These are phyloP conservation scores for Selene dorsalis DNA, from an alignment of 2,797 vertebrate genomes.

Conservation along the genomic window DNA sequence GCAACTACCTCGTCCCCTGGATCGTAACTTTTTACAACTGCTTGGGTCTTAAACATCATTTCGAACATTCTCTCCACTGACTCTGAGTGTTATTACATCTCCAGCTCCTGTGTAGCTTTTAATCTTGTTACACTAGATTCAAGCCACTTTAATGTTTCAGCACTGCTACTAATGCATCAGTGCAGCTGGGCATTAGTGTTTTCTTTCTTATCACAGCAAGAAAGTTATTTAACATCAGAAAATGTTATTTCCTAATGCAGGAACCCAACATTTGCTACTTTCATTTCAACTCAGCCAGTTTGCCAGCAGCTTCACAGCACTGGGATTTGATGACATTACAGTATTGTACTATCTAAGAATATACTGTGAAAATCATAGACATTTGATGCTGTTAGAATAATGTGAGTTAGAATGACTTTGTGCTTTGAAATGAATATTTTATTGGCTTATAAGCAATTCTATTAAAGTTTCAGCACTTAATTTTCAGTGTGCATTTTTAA, in stretches of 20 bases:
- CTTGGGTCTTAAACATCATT: constrained; percentile 53
- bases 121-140: constrained; percentile 21
- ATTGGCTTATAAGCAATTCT: constrained; percentile 23
- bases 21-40: constrained; percentile 49
- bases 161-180: constrained; percentile 6
- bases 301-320: constrained; percentile 13
- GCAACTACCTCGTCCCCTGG: constrained; percentile 27
- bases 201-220: constrained; percentile 12
- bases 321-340: too few relatives aligned
- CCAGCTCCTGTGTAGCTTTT: constrained; percentile 8
- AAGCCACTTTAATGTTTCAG: constrained; percentile 19
- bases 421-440: constrained; percentile 23
- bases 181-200: background rate
- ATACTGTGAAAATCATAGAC: background rate
- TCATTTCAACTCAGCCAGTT: background rate
- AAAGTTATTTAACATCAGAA: background rate
- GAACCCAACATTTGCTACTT: background rate
- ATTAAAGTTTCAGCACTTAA: constrained; percentile 42
- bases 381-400: background rate
- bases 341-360: background rate
- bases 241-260: background rate
- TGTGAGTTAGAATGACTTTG: constrained; percentile 1
- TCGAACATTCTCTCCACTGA: constrained; percentile 38
- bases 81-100: constrained; percentile 29
- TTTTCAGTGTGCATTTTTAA: constrained; percentile 46